These are phyloP conservation scores for Poecilia velifera DNA, from an alignment of 2,797 vertebrate genomes.

Conservation along the genomic window DNA sequence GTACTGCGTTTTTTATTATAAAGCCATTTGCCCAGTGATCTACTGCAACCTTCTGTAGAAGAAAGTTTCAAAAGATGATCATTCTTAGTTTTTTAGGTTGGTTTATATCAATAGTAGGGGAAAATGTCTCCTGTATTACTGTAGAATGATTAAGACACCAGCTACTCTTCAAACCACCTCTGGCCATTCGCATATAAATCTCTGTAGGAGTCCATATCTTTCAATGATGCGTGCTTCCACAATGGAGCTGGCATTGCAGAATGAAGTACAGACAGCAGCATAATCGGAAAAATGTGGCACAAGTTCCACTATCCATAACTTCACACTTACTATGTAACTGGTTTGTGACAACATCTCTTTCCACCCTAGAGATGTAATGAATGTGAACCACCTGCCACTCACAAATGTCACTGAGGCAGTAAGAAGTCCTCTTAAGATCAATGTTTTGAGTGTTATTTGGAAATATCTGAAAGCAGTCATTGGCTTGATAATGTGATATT, in stretches of 20 bases:
- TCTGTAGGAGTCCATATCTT: neutral
- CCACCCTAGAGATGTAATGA: too few species aligned
- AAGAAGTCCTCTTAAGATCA: neutral
- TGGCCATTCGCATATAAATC: neutral
- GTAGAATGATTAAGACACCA: neutral
- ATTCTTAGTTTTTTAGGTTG: neutral
- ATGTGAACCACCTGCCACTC: neutral
- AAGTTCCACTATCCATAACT: neutral
- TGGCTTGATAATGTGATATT: neutral
- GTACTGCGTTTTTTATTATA: neutral
- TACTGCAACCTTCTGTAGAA: neutral
- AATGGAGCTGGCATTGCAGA: neutral
- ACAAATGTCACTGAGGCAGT: neutral
- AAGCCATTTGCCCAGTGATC: neutral
- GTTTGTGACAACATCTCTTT: neutral
- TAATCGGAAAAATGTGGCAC: neutral
- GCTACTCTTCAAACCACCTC: neutral
- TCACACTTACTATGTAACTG: neutral
- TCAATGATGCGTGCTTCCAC: neutral
- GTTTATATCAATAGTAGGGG: neutral
- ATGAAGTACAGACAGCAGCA: neutral
- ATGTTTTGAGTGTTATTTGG: neutral
- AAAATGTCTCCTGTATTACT: neutral
- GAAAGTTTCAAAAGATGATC: neutral
- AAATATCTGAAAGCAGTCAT: neutral